Evolutionary conservation across 2,888 invertebrate species (phyloP), one percentile per base, ranked within the genome.

Genomic region (Tetramorium bicarinatum): DNA sequence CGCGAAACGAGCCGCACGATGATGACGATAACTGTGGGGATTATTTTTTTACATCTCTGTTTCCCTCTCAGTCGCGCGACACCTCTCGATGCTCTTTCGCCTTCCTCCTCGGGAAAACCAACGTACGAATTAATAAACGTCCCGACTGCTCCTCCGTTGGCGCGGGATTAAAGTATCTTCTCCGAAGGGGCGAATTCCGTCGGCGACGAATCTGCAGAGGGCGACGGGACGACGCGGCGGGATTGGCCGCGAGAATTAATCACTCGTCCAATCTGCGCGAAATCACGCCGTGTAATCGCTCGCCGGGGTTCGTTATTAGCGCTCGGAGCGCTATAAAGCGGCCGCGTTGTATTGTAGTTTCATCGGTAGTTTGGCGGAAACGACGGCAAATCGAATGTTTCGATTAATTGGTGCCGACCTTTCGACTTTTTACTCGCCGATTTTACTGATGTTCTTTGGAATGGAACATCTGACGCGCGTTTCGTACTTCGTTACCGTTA

Each of bases 51-150:
- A 93, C 92, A 92, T 92, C 79, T 66, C 67, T 62, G 18, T 21
- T 44, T 76, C 52, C 38, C 81, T 82, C 79, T 85, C 87, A 74
- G 52, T 83, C 62, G n/a, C 64, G 56, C 64, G 21, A 83, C 81
- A 86, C 82, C 49, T 79, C 75, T 82, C 76, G 81, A 69, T 52
- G 44, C 54, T 34, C 76, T 76, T 85, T 79, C 15, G 52, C 72
- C 64, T 67, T 66, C 72, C 38, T 64, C 69, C 47, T 29, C 54
- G 59, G 59, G 77, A 76, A 86, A 83, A 85, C 82, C 85, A 85
- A 87, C 91, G 81, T 88, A 88, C 93, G 92, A 93, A 94, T 94
- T 94, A 93, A 93, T 94, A 93, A 94, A 91, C 92, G 91, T 92
- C 91, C 91, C 88, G 86, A 89, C 88, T 87, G 87, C 83, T 89